Base-by-base conservation (phyloP, 2,113 vertebrate species). In the Eonycteris spelaea region DNA sequence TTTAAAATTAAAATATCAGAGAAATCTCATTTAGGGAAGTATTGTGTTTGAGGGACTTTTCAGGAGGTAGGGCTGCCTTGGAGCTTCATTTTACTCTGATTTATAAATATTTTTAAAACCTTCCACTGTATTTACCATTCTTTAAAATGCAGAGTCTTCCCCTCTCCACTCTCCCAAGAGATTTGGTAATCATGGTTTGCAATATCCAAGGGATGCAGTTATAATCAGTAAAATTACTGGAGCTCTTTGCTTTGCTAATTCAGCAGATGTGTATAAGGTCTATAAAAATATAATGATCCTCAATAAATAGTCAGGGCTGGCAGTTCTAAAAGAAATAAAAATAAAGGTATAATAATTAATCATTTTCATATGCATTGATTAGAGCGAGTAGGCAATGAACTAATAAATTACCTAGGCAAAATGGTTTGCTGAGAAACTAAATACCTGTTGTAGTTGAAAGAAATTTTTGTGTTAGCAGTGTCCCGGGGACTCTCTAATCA, bases 241-340 rank as follows among this genome's bases (percentile, higher is more conserved):
- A 73, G 86, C 86, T 93, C 82, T 95, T 92, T 77, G 71, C 88
- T 97, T 97, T 98, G 97, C 97, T 97, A 96, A 97, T 92, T 97
- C 96, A 97, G 96, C 97, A 97, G 84, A 97, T 96, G 87, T 94
- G 43, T 87, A 96, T 85, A 92, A 88, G 94, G 97, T 96, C 97
- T 95, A 97, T 97, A 97, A 97, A 97, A 97, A 97, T 95, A 97
- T 98, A 97, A 98, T 97, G 95, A 97, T 97, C 92, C 90, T 93
- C 87, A 96, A 90, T 97, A 97, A 97, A 95, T 97, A 97, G 90
- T 94, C 95, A 91, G 83, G 86, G 59, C 43, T 97, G 94, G 94
- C 87, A 97, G 85, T 95, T 97, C 92, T 87, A 95, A 97, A 97
- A 95, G 94, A 97, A 97, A 97, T 97, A 98, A 98, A 98, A 97